Percentiles rank a stretch among this genome's conserved stretches.
phyloP scores from a whole-genome alignment of 2,113 vertebrate genomes.

The Psephotus haematonotus region DNA sequence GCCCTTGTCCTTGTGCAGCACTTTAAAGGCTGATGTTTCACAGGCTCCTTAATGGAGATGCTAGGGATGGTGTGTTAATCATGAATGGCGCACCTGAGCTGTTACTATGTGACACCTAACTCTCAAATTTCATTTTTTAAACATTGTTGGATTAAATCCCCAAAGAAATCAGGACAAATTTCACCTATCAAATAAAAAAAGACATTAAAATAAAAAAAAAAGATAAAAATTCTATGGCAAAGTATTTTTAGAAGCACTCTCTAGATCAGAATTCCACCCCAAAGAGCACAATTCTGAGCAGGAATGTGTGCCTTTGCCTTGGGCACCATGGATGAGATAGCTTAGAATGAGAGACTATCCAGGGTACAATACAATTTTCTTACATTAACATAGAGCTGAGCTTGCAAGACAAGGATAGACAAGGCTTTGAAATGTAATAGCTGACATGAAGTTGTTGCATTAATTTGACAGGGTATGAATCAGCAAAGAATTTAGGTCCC shows the following conservation, averaged over 20 bases:
- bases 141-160: not conserved
- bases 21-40: not conserved
- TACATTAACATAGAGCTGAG: not conserved
- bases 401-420: not conserved
- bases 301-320: not conserved
- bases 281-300: accelerated
- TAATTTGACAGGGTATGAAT: slow-evolving; percentile 35
- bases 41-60: not conserved
- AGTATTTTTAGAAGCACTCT: not conserved
- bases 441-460: not conserved
- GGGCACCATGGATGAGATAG: not conserved
- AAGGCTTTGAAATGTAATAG: slow-evolving; percentile 20
- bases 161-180: not conserved
- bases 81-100: accelerated
- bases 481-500: slow-evolving; percentile 27
- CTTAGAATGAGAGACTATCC: not conserved
- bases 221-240: not conserved
- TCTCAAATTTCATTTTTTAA: not conserved
- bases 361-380: not conserved
- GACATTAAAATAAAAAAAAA: not conserved
- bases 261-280: not conserved
- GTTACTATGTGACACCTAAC: not conserved
- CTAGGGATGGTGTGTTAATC: accelerated
- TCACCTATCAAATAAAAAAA: not conserved
- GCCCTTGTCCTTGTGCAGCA: not conserved